A percentile compares a stretch with the other conserved stretches of the same genome.
Conservation (phyloP, 2,797 vertebrate genomes). For the Fistularia commersonii region DNA sequence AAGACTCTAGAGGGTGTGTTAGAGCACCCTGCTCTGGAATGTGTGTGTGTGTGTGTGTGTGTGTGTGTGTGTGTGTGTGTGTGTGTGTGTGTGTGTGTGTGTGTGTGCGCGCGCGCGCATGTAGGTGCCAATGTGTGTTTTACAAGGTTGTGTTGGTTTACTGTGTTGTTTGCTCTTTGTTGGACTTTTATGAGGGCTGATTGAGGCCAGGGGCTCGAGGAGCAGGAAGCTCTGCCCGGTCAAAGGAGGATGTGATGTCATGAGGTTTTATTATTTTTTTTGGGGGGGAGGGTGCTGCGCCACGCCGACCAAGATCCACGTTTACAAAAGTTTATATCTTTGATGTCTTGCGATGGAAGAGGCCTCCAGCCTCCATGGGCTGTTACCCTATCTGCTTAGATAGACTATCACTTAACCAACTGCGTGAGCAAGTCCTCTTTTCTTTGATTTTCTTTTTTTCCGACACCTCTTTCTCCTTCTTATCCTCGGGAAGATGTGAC, state of each 20-base stretch:
- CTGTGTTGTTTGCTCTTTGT: conserved; percentile 68
- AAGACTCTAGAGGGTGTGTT: conserved; percentile 66
- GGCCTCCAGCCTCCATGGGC: too few species aligned
- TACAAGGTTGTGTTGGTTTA: conserved; percentile 66
- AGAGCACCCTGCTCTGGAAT: conserved; percentile 73
- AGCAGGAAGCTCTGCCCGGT: conserved; percentile 39
- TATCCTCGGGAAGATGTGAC: too few species aligned
- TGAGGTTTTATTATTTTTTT: neutral
- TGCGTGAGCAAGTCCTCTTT: too few species aligned
- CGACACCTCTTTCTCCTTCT: too few species aligned
- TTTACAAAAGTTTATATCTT: too few species aligned
- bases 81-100: conserved; percentile 33
- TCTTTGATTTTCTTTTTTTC: too few species aligned
- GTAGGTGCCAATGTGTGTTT: too few species aligned
- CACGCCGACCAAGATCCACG: too few species aligned
- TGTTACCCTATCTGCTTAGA: too few species aligned
- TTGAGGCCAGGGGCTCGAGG: conserved; percentile 41
- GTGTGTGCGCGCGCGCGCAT: conserved; percentile 33
- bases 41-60: conserved; percentile 54
- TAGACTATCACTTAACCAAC: too few species aligned
- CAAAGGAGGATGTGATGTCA: conserved; percentile 62
- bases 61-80: conserved; percentile 43
- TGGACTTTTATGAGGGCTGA: conserved; percentile 64
- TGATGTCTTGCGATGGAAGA: too few species aligned
- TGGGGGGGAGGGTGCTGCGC: too few species aligned